A percentile compares a stretch with the other conserved stretches of the same genome.
These are phyloP conservation scores for Pseudococcus longispinus DNA, from an alignment of 2,888 invertebrate species.

Conservation along the genomic window DNA sequence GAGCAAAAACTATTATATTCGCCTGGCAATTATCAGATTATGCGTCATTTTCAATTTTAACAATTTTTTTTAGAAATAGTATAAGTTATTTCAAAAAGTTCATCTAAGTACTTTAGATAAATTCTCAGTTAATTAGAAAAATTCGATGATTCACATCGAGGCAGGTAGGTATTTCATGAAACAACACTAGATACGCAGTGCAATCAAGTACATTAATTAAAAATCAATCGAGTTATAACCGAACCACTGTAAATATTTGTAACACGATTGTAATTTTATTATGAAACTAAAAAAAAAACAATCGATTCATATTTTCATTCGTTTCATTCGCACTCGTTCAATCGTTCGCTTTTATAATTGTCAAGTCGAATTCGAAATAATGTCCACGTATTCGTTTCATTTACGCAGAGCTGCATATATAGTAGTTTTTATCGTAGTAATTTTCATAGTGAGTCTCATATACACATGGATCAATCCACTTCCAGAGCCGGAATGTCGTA, in stretches of 20 bases:
- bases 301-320: background rate
- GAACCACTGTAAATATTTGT: background rate
- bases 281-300: background rate
- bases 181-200: too few species aligned
- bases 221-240: background rate
- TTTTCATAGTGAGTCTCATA: background rate
- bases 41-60: too few species aligned
- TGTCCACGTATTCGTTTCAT: background rate
- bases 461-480: background rate
- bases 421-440: background rate
- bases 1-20: too few species aligned
- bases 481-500: background rate
- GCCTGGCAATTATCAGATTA: too few species aligned
- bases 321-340: background rate
- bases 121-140: too few species aligned
- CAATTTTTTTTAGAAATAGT: too few species aligned
- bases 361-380: background rate
- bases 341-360: background rate
- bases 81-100: too few species aligned
- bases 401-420: background rate
- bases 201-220: background rate
- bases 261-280: background rate
- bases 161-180: too few species aligned
- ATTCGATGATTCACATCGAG: too few species aligned
- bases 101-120: too few species aligned